These are phyloP conservation scores for Ooceraea biroi DNA, from an alignment of 1,140 invertebrate species.

Conservation along the genomic window DNA sequence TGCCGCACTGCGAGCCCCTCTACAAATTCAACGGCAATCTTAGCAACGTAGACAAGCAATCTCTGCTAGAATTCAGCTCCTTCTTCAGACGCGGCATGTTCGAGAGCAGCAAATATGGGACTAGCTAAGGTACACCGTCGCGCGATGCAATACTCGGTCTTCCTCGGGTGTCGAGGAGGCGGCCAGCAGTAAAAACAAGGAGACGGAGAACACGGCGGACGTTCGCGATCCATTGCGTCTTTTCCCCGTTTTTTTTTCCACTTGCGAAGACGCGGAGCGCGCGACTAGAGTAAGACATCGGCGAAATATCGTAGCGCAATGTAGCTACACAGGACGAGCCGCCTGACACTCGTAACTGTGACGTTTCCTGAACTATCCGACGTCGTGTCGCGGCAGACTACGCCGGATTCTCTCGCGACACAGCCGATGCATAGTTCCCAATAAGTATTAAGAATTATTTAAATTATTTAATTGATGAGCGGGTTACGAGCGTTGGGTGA, in stretches of 20 bases:
- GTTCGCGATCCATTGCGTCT: conserved; percentile 64
- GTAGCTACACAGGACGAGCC: conserved; percentile 23
- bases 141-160: not conserved
- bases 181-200: conserved; percentile 39
- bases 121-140: conserved; percentile 87
- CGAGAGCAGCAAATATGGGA: conserved; percentile 94
- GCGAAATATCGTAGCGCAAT: conserved; percentile 33
- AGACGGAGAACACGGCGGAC: conserved; percentile 41
- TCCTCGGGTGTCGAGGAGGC: conserved; percentile 17
- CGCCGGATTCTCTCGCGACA: not conserved
- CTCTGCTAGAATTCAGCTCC: conserved; percentile 92
- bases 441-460: conserved; percentile 7
- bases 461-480: not conserved
- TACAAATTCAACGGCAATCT: conserved; percentile 88
- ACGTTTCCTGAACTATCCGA: conserved; percentile 52
- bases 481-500: conserved; percentile 3
- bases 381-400: not conserved
- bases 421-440: not conserved
- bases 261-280: conserved; percentile 32
- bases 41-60: conserved; percentile 89
- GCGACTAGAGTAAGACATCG: conserved; percentile 53
- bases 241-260: conserved; percentile 30
- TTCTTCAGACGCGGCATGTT: conserved; percentile 96
- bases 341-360: conserved; percentile 28
- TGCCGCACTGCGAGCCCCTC: conserved; percentile 90